phyloP scores from a whole-genome alignment of 2,113 vertebrate genomes.

The Cichladusa arquata region DNA sequence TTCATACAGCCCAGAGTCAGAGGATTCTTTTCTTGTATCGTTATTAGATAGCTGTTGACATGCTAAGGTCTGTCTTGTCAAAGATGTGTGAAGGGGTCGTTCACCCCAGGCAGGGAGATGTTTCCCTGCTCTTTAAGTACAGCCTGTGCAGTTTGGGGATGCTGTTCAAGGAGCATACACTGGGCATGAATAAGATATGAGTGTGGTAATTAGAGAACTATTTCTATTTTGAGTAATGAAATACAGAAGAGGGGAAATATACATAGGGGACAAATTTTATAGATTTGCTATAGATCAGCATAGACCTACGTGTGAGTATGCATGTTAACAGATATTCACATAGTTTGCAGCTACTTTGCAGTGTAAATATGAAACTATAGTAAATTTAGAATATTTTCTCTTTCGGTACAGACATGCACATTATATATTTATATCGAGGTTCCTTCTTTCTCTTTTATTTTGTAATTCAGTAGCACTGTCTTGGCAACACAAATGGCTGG shows the following conservation, averaged over 20 bases:
- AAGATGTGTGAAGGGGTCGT: background rate
- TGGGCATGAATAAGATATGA: background rate
- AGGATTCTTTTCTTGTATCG: background rate
- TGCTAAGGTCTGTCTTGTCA: background rate
- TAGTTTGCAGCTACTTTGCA: background rate
- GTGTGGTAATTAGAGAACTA: background rate
- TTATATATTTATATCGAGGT: background rate
- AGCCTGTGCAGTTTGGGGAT: background rate
- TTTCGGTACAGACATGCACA: accelerated
- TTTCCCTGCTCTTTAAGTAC: background rate
- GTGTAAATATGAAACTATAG: background rate
- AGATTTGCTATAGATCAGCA: background rate
- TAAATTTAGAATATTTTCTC: background rate
- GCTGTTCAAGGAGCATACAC: background rate
- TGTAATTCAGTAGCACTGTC: conserved; percentile 47
- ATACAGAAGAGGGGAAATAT: background rate
- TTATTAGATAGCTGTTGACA: background rate
- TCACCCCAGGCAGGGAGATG: background rate
- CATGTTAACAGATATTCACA: background rate
- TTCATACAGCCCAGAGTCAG: background rate
- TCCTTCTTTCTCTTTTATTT: background rate
- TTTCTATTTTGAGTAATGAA: background rate
- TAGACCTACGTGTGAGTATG: background rate
- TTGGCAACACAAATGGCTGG: conserved; percentile 50
- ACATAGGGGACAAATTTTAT: background rate